These are phyloP conservation scores for Acronicta leporina DNA, from an alignment of 2,888 invertebrate species.

Conservation along the genomic window DNA sequence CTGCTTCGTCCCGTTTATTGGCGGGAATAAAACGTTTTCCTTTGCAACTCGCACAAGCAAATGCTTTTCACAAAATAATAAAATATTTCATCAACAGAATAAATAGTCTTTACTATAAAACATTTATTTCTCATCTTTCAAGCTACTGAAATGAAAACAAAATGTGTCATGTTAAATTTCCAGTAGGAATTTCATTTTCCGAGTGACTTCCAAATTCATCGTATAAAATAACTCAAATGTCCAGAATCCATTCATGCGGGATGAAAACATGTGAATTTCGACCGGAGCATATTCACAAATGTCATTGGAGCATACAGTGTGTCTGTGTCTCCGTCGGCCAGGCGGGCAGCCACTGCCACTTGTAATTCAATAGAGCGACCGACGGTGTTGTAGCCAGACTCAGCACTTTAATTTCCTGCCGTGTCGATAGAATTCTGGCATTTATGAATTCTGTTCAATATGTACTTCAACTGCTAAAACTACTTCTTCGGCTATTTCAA, in stretches of 20 bases:
- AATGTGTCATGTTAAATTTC: conserved; percentile 22
- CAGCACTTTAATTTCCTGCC: conserved; percentile 65
- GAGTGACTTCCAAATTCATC: conserved; percentile 34
- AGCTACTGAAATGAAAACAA: conserved; percentile 23
- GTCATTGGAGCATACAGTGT: conserved; percentile 9
- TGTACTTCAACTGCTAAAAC: not conserved
- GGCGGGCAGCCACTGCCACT: conserved; percentile 17
- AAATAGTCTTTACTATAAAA: conserved; percentile 8
- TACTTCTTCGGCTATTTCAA: not conserved
- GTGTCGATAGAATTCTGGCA: conserved; percentile 14
- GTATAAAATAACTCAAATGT: conserved; percentile 31
- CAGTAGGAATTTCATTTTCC: conserved; percentile 30
- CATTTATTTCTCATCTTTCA: conserved; percentile 12
- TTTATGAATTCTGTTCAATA: conserved; percentile 9
- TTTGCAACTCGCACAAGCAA: conserved; percentile 13
- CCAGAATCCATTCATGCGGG: conserved; percentile 23
- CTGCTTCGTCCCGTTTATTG: conserved; percentile 26
- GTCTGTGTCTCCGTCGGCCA: conserved; percentile 1
- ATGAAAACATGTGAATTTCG: conserved; percentile 27
- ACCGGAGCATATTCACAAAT: conserved; percentile 10
- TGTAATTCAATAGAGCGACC: conserved; percentile 46
- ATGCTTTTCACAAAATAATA: conserved; percentile 16
- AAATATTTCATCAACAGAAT: conserved; percentile 6
- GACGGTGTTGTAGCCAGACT: conserved; percentile 38
- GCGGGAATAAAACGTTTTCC: conserved; percentile 30